These are phyloP conservation scores for Dichetophora obliterata DNA, from an alignment of 2,888 invertebrate species.

Conservation along the genomic window DNA sequence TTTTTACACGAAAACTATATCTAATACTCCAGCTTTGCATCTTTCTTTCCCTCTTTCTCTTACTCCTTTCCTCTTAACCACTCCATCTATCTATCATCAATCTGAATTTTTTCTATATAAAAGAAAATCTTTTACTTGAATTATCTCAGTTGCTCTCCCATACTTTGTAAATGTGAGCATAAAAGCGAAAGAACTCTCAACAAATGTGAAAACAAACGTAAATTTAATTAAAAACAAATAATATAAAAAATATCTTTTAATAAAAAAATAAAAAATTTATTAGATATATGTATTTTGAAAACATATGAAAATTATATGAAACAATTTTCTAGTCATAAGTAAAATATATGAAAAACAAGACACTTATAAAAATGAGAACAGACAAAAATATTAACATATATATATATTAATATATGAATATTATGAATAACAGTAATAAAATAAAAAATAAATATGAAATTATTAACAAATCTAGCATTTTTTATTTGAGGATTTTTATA, in stretches of 20 bases:
- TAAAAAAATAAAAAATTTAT: conserved; percentile 11
- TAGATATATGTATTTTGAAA: conserved; percentile 39
- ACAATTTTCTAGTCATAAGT: conserved; percentile 40
- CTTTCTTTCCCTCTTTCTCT: neutral
- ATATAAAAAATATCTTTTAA: neutral
- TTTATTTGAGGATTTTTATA: neutral
- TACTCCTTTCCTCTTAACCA: neutral
- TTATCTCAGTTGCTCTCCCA: conserved; percentile 35
- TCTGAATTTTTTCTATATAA: neutral
- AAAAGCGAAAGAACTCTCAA: conserved; percentile 38
- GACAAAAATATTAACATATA: conserved; percentile 10
- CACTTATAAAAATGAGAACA: conserved; percentile 17
- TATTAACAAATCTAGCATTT: conserved; percentile 26
- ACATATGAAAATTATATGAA: conserved; percentile 34
- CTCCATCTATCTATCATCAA: neutral
- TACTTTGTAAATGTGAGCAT: conserved; percentile 35
- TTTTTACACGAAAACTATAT: no score
- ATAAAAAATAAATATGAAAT: conserved; percentile 36
- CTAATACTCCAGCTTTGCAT: no score
- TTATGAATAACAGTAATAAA: conserved; percentile 33
- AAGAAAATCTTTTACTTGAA: conserved; percentile 4
- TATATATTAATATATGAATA: conserved; percentile 27
- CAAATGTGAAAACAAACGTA: conserved; percentile 35
- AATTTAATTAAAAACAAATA: conserved; percentile 21
- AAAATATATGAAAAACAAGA: conserved; percentile 39